A percentile compares a stretch with the other conserved stretches of the same genome.
Conservation (phyloP, 2,888 invertebrate species). For the Dascillus cervinus region DNA sequence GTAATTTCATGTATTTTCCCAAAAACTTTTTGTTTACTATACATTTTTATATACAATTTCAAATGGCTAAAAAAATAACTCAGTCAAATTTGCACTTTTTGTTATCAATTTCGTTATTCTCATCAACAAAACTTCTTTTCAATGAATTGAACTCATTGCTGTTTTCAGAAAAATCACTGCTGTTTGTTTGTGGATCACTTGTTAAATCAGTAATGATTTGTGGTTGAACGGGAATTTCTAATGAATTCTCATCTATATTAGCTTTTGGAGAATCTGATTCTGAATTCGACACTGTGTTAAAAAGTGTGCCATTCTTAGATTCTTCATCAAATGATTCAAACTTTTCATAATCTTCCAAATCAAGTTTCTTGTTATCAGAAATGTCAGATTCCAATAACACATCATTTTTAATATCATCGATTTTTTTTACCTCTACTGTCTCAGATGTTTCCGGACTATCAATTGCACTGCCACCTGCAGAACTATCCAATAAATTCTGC, state of each 20-base stretch:
- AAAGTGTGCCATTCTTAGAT: too few species aligned
- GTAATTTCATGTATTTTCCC: neutral
- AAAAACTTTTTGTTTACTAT: conserved; percentile 14
- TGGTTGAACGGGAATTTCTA: conserved; percentile 39
- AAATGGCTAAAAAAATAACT: conserved; percentile 13
- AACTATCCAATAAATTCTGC: too few species aligned
- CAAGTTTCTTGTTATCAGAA: neutral
- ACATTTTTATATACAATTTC: conserved; percentile 24
- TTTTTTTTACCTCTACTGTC: neutral
- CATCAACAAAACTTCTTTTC: conserved; percentile 8
- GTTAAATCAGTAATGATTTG: conserved; percentile 30
- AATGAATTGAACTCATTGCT: conserved; percentile 4
- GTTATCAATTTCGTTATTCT: conserved; percentile 13
- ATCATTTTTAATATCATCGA: neutral
- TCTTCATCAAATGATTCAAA: neutral
- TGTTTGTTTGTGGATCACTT: conserved; percentile 8
- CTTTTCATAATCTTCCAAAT: neutral
- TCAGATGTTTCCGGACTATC: neutral
- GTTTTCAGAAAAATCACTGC: conserved; percentile 3
- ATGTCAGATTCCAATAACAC: neutral
- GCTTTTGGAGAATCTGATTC: conserved; percentile 11
- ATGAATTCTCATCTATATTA: conserved; percentile 33
- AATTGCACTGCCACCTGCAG: neutral
- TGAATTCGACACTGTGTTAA: conserved; percentile 5
- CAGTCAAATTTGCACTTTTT: conserved; percentile 31